Evolutionary conservation across 2,888 invertebrate species (phyloP), one percentile per base, ranked within the genome.

Genomic region (Eutolmus rufibarbis): DNA sequence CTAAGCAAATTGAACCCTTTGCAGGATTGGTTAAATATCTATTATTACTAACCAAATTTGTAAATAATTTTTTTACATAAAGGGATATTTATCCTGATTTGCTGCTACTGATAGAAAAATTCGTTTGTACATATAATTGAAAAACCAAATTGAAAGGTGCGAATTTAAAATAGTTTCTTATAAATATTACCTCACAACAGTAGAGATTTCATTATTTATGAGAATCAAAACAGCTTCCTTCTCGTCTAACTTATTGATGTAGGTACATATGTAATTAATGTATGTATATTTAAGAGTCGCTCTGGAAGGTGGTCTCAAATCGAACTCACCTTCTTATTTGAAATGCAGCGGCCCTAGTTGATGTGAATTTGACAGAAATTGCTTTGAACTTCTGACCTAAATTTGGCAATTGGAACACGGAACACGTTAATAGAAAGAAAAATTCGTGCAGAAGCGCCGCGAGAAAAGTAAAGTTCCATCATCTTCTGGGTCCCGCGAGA

Each of bases 371-470:
- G 43, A 76, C 78, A 43, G 40, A 78, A 78, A 81, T 81, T 28
- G 43, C 16, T 78, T 34, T 81, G 56, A 84, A 84, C 66, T 37
- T 74, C 28, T 84, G 84, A 84, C 84, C 84, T 66, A 84, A 84
- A 84, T 56, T 56, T 37, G 56, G 34, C 56, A 81, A 56, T 66
- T 28, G 84, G 74, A 66, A 74, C 84, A 37, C 84, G 40, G 7
- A 40, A 84, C 37, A 34, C 37, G 74, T 16, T 40, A 66, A 84
- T 66, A 84, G 66, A 84, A 84, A 66, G 84, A 84, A 82, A 82
- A 82, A 82, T 82, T 82, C 79, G 57, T 82, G 56, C 82, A 56
- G 57, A 82, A 82, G 82, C 56, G 37, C 31, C 34, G 82, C 34
- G 82, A 43, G 78, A 76, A 76, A 76, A 76, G 76, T 46, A 79